These are phyloP conservation scores for Ianthella basta DNA, from an alignment of 37 sponge, comb jelly and placozoan species.

Conservation along the genomic window DNA sequence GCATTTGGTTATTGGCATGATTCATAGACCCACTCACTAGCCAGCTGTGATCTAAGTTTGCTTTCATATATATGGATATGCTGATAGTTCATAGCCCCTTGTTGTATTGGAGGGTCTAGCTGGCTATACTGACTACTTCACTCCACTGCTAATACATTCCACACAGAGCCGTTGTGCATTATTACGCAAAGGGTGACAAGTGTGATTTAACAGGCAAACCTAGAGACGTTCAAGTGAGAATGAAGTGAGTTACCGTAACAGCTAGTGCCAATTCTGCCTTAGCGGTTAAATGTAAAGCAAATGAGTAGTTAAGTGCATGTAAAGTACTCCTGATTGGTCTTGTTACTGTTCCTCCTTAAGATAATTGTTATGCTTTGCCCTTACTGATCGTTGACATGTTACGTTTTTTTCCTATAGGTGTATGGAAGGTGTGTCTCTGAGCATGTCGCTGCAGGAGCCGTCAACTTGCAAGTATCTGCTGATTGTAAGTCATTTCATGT, in stretches of 20 bases:
- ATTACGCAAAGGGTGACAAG: conserved; percentile 68
- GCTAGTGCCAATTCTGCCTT: too few relatives aligned
- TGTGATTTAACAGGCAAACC: conserved; percentile 74
- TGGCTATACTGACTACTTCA: not conserved
- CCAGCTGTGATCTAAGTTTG: too few relatives aligned
- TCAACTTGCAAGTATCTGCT: conserved; percentile 70
- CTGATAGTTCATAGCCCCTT: too few relatives aligned
- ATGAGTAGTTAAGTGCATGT: not conserved
- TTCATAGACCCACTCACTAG: too few relatives aligned
- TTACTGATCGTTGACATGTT: too few relatives aligned
- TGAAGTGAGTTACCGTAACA: conserved; percentile 61
- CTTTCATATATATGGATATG: too few relatives aligned
- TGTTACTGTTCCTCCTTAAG: too few relatives aligned
- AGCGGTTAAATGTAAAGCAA: not conserved
- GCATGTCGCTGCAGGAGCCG: conserved; percentile 75
- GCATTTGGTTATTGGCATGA: not conserved
- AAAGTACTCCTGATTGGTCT: too few relatives aligned
- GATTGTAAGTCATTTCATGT: conserved; percentile 38
- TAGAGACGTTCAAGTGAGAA: conserved; percentile 70
- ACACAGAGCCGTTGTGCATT: conserved; percentile 68
- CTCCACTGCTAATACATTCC: too few relatives aligned
- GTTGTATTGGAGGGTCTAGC: not conserved
- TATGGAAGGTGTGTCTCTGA: not conserved
- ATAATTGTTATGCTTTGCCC: not conserved
- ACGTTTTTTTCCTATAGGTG: not conserved